Conservation (phyloP, 2,888 invertebrate genomes). For the Agriotes lineatus region DNA sequence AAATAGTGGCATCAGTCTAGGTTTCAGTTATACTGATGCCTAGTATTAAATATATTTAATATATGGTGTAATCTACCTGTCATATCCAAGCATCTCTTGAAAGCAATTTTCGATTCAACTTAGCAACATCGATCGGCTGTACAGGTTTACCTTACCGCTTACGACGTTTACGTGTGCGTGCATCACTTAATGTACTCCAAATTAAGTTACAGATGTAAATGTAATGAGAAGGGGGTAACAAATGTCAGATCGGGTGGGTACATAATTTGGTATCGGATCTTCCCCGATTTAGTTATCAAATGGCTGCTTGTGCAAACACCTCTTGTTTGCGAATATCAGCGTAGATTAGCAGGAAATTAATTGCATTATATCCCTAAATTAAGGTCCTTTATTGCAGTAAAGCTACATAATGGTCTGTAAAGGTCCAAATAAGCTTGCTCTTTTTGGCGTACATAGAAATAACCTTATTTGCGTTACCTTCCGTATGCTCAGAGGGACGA, state of each 20-base stretch:
- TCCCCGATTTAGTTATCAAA: conserved; percentile 16
- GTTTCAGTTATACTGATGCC: no score
- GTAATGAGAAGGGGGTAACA: neutral
- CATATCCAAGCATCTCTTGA: no score
- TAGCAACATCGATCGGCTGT: no score
- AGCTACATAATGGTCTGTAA: neutral
- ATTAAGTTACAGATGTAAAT: no score
- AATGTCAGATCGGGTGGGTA: neutral
- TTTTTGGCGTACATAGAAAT: neutral
- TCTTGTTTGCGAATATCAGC: conserved; percentile 19
- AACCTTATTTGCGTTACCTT: neutral
- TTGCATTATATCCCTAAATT: conserved; percentile 7
- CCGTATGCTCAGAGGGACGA: neutral
- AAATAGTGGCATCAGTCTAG: no score
- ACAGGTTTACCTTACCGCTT: no score
- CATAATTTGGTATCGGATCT: neutral
- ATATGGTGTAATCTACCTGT: no score
- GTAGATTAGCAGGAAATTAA: conserved; percentile 21
- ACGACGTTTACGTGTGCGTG: no score
- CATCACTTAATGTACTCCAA: no score
- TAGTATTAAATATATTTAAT: no score
- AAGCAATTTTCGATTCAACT: no score
- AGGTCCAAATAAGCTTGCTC: neutral
- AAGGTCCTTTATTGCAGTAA: neutral
- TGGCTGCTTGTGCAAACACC: conserved; percentile 5